A percentile compares a stretch with the other conserved stretches of the same genome.
Conservation (phyloP, 2,797 vertebrate species). For the Manis pentadactyla region DNA sequence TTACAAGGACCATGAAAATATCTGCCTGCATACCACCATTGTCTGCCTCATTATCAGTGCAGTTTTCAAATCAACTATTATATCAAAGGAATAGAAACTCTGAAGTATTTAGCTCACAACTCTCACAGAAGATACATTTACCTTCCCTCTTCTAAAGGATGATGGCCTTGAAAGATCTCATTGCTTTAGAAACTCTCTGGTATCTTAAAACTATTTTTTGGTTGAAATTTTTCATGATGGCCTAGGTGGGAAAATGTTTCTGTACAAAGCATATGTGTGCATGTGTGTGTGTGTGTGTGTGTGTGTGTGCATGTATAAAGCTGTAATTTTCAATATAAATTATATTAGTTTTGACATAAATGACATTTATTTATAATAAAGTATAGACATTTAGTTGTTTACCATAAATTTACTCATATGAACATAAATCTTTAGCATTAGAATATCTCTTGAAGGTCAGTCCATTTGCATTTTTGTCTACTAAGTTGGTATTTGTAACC, state of each 20-base stretch:
- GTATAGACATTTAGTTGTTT: neutral
- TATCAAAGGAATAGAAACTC: neutral
- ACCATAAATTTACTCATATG: neutral
- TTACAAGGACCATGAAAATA: too few relatives aligned
- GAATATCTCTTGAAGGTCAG: neutral
- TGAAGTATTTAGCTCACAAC: neutral
- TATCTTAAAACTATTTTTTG: neutral
- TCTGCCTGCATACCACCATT: too few relatives aligned
- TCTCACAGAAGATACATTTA: neutral
- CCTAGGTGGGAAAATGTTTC: neutral
- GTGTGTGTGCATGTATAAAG: neutral
- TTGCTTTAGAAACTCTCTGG: neutral
- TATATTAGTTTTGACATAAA: neutral
- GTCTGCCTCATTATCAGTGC: neutral
- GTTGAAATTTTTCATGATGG: neutral
- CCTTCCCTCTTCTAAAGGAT: neutral
- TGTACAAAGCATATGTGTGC: neutral
- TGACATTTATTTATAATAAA: neutral
- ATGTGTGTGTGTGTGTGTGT: too few relatives aligned
- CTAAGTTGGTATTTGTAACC: neutral
- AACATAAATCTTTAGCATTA: neutral
- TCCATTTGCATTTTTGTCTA: neutral
- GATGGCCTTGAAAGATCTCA: neutral
- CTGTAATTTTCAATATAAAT: neutral
- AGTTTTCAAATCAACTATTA: neutral